phyloP scores from a whole-genome alignment of 1,140 invertebrate species.

The Leucophenga varia region DNA sequence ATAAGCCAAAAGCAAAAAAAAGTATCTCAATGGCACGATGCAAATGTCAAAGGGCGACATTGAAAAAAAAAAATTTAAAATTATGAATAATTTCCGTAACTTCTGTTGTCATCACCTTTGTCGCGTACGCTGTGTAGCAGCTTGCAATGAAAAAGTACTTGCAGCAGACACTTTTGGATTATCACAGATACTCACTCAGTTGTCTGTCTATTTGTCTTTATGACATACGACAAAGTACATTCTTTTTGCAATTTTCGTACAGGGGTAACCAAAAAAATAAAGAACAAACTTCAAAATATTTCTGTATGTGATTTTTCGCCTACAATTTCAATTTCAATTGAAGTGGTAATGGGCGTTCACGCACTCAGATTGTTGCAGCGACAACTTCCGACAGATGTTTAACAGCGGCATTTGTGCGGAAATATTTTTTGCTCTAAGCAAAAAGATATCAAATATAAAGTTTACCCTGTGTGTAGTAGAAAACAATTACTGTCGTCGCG shows the following conservation, averaged over 20 bases:
- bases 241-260: no score
- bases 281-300: no score
- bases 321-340: no score
- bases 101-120: constrained; percentile 18
- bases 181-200: no score
- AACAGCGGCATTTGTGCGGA: not conserved
- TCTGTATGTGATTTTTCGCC: no score
- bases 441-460: not conserved
- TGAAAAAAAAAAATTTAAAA: constrained; percentile 26
- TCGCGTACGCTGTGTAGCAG: constrained; percentile 15
- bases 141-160: constrained; percentile 35
- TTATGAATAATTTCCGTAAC: constrained; percentile 54
- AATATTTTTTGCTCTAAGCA: not conserved
- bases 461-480: no score
- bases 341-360: no score
- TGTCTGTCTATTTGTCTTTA: no score
- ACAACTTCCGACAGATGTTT: constrained; percentile 54
- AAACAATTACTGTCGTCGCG: no score
- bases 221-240: no score
- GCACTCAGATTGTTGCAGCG: constrained; percentile 20
- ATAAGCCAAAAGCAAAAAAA: no score
- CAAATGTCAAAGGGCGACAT: not conserved
- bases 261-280: no score
- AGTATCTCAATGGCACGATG: not conserved
- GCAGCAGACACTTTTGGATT: constrained; percentile 29